A percentile compares a stretch with the other conserved stretches of the same genome.
Conservation (phyloP, 2,113 vertebrate species). For the Mus musculus region DNA sequence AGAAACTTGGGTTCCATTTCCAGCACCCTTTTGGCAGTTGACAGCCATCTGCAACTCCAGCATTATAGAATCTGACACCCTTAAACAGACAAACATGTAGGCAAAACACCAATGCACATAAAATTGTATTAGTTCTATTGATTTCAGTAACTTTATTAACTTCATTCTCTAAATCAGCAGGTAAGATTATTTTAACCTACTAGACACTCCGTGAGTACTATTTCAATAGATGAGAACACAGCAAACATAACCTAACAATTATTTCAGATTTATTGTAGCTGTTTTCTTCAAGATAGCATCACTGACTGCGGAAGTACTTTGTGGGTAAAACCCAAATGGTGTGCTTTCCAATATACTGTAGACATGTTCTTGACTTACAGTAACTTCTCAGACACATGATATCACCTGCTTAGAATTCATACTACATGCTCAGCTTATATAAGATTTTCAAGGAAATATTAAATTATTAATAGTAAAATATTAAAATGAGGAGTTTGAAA, state of each 20-base stretch:
- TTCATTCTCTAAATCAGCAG: background rate
- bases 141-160: background rate
- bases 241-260: background rate
- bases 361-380: background rate
- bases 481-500: background rate
- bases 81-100: background rate
- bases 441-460: background rate
- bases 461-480: background rate
- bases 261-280: background rate
- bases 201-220: background rate
- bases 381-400: background rate
- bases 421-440: background rate
- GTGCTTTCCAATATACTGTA: background rate
- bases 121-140: background rate
- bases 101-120: background rate
- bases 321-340: background rate
- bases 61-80: background rate
- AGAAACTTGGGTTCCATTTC: background rate
- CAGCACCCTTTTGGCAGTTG: background rate
- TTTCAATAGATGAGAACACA: background rate
- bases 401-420: background rate
- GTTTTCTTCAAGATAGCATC: background rate
- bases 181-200: background rate
- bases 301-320: background rate
- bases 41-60: background rate